A percentile compares a stretch with the other conserved stretches of the same genome.
phyloP scores from a whole-genome alignment of 2,113 vertebrate species.

The Daboia siamensis region DNA sequence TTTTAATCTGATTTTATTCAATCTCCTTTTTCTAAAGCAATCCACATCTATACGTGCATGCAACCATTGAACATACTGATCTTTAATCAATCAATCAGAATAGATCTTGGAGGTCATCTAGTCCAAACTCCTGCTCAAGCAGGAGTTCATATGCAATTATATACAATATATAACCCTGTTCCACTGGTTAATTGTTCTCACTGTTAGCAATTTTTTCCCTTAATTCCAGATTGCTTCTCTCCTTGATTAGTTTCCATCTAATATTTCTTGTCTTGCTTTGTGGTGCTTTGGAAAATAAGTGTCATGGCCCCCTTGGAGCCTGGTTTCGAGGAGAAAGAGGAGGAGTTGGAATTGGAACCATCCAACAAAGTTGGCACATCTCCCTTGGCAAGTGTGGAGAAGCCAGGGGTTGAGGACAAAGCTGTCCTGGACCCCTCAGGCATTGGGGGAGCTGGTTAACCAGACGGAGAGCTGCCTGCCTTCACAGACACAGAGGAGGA shows the following conservation, averaged over 20 bases:
- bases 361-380: too few relatives aligned
- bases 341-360: too few relatives aligned
- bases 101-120: background rate
- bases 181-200: background rate
- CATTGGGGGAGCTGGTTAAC: too few relatives aligned
- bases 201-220: background rate
- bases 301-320: background rate
- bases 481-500: too few relatives aligned
- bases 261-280: background rate
- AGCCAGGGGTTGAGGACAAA: too few relatives aligned
- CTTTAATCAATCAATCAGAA: background rate
- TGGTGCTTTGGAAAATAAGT: background rate
- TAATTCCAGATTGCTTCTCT: background rate
- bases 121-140: background rate
- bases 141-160: background rate
- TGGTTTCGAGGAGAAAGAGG: too few relatives aligned
- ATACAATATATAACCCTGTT: background rate
- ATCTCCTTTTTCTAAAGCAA: background rate
- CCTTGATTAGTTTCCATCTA: background rate
- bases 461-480: too few relatives aligned
- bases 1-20: background rate
- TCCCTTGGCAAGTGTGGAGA: too few relatives aligned
- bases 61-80: background rate
- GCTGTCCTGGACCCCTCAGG: too few relatives aligned
- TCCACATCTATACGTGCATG: background rate